Conservation (phyloP, 2,113 vertebrate genomes). For the Mormyrus iriodes region DNA sequence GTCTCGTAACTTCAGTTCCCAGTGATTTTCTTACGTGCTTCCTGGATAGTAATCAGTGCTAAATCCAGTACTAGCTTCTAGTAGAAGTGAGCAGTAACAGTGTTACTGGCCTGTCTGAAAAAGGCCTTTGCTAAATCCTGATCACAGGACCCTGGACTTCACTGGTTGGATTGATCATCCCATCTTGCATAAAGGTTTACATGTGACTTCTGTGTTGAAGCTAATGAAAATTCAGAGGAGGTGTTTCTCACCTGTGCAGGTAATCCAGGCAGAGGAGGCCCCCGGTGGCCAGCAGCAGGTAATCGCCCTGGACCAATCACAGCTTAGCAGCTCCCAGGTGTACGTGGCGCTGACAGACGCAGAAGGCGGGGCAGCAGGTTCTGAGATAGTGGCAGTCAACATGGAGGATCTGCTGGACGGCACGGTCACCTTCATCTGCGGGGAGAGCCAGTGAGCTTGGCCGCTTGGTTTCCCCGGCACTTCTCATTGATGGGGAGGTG, state of each 20-base stretch:
- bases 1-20: neutral
- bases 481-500: neutral
- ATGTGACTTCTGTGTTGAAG: neutral
- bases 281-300: conserved; percentile 45
- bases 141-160: neutral
- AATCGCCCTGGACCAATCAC: conserved; percentile 55
- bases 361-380: conserved; percentile 38
- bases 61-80: neutral
- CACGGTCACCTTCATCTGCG: conserved; percentile 72
- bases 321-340: conserved; percentile 61
- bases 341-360: conserved; percentile 63
- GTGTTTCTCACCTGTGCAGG: conserved; percentile 48
- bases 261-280: conserved; percentile 47
- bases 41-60: neutral
- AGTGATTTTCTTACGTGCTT: neutral
- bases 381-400: conserved; percentile 70
- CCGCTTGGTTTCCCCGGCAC: neutral
- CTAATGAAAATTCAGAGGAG: neutral
- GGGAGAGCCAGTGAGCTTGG: conserved; percentile 47
- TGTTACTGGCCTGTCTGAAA: neutral
- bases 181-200: neutral
- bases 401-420: conserved; percentile 74
- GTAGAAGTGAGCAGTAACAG: neutral
- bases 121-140: neutral
- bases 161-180: neutral